These are phyloP conservation scores for Thymelicus acteon DNA, from an alignment of 2,888 invertebrate genomes.

Conservation along the genomic window DNA sequence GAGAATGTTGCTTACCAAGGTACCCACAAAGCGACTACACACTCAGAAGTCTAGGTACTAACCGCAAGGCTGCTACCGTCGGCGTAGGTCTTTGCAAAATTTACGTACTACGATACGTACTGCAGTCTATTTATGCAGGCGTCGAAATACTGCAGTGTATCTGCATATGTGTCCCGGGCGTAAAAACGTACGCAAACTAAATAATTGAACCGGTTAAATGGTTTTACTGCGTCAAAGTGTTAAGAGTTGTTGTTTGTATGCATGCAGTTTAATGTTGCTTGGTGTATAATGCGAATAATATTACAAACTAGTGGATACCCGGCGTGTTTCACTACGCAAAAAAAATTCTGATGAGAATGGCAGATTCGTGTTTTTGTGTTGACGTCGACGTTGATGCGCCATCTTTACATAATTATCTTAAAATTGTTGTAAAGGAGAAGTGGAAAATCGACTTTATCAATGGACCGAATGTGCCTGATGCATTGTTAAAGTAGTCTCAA, in stretches of 20 bases:
- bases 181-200: slow-evolving; percentile 37
- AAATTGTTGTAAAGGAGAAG: too few species aligned
- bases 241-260: background rate
- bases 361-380: too few species aligned
- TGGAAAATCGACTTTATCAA: too few species aligned
- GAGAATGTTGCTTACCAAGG: slow-evolving; percentile 1
- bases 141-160: slow-evolving; percentile 27
- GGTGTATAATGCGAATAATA: background rate
- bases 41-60: slow-evolving; percentile 22
- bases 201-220: slow-evolving; percentile 36
- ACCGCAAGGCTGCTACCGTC: slow-evolving; percentile 27
- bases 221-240: slow-evolving; percentile 33
- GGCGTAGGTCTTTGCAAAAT: slow-evolving; percentile 24
- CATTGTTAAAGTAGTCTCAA: too few species aligned
- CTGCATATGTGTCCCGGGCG: slow-evolving; percentile 31
- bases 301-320: too few species aligned
- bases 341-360: too few species aligned
- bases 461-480: too few species aligned
- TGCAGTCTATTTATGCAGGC: slow-evolving; percentile 26
- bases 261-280: background rate
- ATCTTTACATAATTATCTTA: too few species aligned
- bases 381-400: too few species aligned
- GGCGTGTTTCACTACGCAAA: too few species aligned
- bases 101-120: slow-evolving; percentile 22
- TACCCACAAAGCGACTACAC: slow-evolving; percentile 1